Evolutionary conservation across 2,888 invertebrate genomes (phyloP).

Genomic region (Oligia strigilis): DNA sequence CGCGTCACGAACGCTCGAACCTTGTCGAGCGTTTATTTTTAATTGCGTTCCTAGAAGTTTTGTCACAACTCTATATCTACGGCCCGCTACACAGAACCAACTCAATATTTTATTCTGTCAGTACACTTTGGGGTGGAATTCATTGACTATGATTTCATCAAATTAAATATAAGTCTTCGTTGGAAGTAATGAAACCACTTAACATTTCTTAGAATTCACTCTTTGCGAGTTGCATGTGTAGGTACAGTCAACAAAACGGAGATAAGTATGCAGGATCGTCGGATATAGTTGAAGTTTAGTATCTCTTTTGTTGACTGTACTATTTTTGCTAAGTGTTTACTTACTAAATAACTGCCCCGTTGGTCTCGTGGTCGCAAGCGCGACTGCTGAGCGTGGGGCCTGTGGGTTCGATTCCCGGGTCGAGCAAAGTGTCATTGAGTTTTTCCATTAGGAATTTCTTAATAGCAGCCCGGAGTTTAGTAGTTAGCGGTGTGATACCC

Average conservation of each 20-base stretch:
- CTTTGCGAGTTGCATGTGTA: neutral
- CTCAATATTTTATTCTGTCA: constrained; percentile 40
- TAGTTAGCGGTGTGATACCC: too few relatives aligned
- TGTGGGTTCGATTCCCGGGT: too few relatives aligned
- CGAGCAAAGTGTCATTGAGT: too few relatives aligned
- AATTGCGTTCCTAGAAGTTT: constrained; percentile 79
- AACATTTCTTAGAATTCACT: neutral
- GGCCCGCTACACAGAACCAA: constrained; percentile 37
- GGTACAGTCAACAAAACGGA: too few relatives aligned
- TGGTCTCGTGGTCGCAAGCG: too few relatives aligned
- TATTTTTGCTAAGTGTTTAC: neutral
- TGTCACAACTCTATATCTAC: constrained; percentile 71
- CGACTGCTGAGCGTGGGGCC: too few relatives aligned
- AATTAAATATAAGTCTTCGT: neutral
- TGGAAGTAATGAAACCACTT: neutral
- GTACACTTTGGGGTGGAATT: constrained; percentile 7
- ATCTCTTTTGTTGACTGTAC: too few relatives aligned
- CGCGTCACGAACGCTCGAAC: constrained; percentile 54
- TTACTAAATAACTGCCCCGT: too few relatives aligned
- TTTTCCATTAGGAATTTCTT: too few relatives aligned
- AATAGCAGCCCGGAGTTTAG: too few relatives aligned
- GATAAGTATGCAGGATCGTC: too few relatives aligned
- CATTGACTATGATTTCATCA: neutral
- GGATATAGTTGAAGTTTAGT: too few relatives aligned
- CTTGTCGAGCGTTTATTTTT: constrained; percentile 74